Conservation (phyloP, 2,113 vertebrate genomes). For the Dryoscopus gambensis region DNA sequence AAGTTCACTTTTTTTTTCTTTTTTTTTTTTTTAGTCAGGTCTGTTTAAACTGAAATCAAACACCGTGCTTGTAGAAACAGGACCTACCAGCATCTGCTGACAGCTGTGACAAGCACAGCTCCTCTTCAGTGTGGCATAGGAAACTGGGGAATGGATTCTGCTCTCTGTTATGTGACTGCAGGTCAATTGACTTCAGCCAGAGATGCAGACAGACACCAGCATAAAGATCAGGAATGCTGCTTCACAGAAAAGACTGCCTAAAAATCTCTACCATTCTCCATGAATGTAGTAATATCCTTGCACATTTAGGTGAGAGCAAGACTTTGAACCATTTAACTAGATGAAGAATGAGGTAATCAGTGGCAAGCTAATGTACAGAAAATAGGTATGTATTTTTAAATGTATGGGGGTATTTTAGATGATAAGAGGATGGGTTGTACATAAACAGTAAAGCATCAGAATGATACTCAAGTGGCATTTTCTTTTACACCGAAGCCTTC, state of each 20-base stretch:
- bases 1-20: background rate
- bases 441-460: background rate
- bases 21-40: background rate
- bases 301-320: background rate
- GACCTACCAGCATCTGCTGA: conserved; percentile 16
- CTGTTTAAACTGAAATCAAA: background rate
- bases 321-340: background rate
- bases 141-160: background rate
- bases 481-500: background rate
- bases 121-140: background rate
- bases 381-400: background rate
- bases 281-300: background rate
- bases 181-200: background rate
- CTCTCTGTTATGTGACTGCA: background rate
- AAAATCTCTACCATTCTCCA: background rate
- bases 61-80: background rate
- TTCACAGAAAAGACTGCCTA: background rate
- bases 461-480: background rate
- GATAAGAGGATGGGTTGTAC: background rate
- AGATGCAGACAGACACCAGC: background rate
- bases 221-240: background rate
- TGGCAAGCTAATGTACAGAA: background rate
- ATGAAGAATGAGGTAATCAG: background rate
- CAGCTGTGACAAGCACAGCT: background rate
- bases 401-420: background rate